phyloP scores from a whole-genome alignment of 1,140 invertebrate species.

The Caenorhabditis briggsae region DNA sequence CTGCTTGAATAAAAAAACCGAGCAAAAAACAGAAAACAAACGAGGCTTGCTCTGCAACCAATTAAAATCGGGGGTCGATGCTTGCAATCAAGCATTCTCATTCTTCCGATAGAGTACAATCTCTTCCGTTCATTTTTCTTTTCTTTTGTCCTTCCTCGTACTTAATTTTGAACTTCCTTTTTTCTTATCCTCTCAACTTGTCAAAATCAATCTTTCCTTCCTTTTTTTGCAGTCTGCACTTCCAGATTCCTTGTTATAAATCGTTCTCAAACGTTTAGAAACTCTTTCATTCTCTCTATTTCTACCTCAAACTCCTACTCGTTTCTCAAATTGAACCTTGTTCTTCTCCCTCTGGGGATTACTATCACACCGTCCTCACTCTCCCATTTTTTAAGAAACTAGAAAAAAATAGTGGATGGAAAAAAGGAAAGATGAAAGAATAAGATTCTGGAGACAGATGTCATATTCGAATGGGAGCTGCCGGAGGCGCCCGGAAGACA shows the following conservation, averaged over 20 bases:
- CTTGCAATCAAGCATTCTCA: background rate
- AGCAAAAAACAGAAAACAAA: constrained; percentile 13
- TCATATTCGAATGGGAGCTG: constrained; percentile 39
- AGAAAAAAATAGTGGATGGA: constrained; percentile 36
- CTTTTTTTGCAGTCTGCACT: background rate
- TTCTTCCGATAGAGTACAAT: constrained; percentile 27
- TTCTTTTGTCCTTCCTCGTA: background rate
- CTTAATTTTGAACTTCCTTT: constrained; percentile 8
- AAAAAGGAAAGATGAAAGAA: constrained; percentile 39
- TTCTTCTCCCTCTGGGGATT: constrained; percentile 32
- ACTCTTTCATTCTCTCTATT: background rate
- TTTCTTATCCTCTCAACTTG: background rate
- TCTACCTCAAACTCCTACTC: background rate
- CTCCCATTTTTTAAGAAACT: too few species aligned
- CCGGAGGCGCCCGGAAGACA: constrained; percentile 27
- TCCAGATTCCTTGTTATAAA: constrained; percentile 29
- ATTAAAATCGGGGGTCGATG: background rate
- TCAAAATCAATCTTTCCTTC: constrained; percentile 47
- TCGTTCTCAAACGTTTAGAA: constrained; percentile 5
- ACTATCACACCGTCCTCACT: constrained; percentile 35
- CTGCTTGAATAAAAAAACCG: background rate
- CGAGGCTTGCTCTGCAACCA: too few species aligned
- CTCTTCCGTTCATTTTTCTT: background rate
- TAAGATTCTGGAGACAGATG: constrained; percentile 55
- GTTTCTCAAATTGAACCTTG: constrained; percentile 48